Percentiles rank a stretch among this genome's conserved stretches.
Conservation (phyloP, 2,113 vertebrate species). For the Tragulus kanchil region DNA sequence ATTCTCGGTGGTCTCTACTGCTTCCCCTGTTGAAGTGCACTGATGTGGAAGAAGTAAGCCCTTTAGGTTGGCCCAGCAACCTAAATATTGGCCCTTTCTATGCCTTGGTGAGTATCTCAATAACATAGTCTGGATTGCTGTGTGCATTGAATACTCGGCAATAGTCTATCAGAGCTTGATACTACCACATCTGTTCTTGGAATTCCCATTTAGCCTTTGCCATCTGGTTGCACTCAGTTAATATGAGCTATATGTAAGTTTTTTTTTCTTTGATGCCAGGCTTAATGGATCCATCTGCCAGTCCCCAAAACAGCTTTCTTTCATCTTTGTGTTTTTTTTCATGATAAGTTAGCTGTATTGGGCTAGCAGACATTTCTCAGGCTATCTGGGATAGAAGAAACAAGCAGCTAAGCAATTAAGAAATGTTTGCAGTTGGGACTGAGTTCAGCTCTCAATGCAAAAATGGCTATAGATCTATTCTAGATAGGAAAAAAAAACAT, state of each 20-base stretch:
- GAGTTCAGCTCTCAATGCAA: conserved; percentile 26
- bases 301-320: neutral
- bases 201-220: neutral
- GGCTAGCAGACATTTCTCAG: neutral
- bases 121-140: too few species aligned
- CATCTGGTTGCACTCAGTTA: neutral
- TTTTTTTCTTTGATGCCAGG: too few species aligned
- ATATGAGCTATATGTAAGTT: neutral
- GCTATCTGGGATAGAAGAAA: neutral
- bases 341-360: conserved; percentile 5
- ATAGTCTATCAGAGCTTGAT: neutral
- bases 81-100: neutral
- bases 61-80: neutral
- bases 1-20: neutral
- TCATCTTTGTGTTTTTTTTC: neutral
- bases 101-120: too few species aligned
- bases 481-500: too few species aligned
- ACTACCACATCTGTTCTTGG: neutral
- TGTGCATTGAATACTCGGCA: neutral
- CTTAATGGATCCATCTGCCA: neutral
- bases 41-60: neutral
- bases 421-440: conserved; percentile 32
- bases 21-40: neutral
- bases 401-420: neutral
- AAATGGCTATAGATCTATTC: neutral